Base-by-base conservation (phyloP, 2,113 vertebrate genomes). In the Pteronura brasiliensis region DNA sequence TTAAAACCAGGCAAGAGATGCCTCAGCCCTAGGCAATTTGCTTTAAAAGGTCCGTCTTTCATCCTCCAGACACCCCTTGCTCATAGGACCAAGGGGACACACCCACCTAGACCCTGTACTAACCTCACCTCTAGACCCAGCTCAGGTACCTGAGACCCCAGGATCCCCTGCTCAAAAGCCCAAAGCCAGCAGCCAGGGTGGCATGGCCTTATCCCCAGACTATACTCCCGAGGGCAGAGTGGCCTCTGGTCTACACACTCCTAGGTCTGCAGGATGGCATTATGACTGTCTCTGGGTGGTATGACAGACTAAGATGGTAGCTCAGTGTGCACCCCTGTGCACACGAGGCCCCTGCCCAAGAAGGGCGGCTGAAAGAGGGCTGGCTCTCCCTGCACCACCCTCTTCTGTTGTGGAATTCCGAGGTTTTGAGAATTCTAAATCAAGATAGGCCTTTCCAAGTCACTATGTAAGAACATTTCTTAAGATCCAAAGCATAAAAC, bases 401-500 rank as follows among this genome's bases (percentile, higher is more conserved):
- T 12, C 34, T 79, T 93, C 72, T 61, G 18, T 57, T 44, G 42
- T 57, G 83, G 57, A 77, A 72, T 93, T 88, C 39, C 39, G 23
- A 83, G 47, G 52, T 44, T 84, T 23, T 52, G 49, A 84, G 44
- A 71, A 74, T 39, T 61, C 34, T 72, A 47, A 42, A 67, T 69
- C 86, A 96, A 92, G 95, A 94, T 47, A 88, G 21, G 34, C 25
- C 18, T 29, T 63, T 69, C 57, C 47, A 36, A 63, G 88, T 77
- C 65, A 86, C 65, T 67, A 67, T 39, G 84, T 71, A 89, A 49
- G 34, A 93, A 2, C 63, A 91, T 25, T 31, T 94, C 25, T 77
- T 47, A 92, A 79, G 7, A 95, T 79, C 42, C 61, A 95, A 96
- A 93, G 39, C 27, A 71, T 77, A 77, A 82, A 91, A 88, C 15